These are phyloP conservation scores for Rhegmatorhina hoffmannsi DNA, from an alignment of 2,113 vertebrate species.

Conservation along the genomic window DNA sequence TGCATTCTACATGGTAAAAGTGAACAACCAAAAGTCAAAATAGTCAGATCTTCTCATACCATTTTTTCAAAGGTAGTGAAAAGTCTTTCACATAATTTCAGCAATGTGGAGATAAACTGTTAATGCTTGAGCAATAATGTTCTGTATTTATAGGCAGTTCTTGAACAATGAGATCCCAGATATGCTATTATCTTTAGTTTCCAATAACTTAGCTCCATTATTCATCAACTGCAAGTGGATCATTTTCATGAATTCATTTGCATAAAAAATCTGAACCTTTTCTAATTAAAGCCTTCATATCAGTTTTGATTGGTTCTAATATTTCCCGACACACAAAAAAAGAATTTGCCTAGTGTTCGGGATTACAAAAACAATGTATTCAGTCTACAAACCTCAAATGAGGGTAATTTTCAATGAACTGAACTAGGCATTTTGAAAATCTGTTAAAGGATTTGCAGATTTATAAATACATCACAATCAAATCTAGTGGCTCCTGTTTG, in stretches of 20 bases:
- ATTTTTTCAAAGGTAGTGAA: neutral
- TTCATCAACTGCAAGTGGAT: neutral
- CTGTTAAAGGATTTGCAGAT: neutral
- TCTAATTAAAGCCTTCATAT: neutral
- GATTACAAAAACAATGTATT: neutral
- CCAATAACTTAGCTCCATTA: constrained; percentile 8
- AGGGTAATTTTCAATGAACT: neutral
- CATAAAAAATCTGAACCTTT: neutral
- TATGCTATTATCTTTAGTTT: neutral
- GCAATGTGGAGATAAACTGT: neutral
- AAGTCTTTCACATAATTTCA: neutral
- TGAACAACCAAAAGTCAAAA: neutral
- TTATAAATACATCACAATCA: neutral
- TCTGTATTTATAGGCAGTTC: neutral
- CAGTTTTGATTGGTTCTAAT: neutral
- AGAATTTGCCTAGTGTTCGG: neutral
- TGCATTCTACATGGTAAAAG: fast-evolving
- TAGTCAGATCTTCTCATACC: neutral
- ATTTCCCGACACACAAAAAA: constrained; percentile 15
- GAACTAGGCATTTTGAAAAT: neutral
- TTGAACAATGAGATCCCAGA: neutral
- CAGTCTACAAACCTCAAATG: neutral
- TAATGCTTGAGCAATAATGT: neutral
- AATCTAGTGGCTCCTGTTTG: neutral
- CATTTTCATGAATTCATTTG: constrained; percentile 13